phyloP scores from a whole-genome alignment of 1,140 invertebrate genomes.

The Cydia amplana region DNA sequence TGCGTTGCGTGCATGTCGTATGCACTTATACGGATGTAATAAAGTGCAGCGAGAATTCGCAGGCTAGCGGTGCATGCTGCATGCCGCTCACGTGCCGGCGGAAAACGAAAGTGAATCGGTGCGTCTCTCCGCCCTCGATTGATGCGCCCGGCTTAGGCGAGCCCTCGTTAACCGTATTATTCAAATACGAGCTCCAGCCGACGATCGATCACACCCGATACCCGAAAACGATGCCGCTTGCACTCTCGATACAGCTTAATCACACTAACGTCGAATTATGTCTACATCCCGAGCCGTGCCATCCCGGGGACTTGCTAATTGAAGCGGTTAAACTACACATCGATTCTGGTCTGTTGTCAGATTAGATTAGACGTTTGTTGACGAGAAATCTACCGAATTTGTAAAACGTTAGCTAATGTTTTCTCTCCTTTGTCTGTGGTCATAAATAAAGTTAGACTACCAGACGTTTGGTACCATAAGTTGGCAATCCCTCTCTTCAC shows the following conservation, averaged over 20 bases:
- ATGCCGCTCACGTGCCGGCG: conserved; percentile 68
- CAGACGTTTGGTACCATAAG: too few relatives aligned
- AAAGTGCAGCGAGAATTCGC: conserved; percentile 75
- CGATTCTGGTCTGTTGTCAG: not conserved
- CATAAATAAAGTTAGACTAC: too few relatives aligned
- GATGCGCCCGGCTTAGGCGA: conserved; percentile 65
- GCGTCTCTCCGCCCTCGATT: conserved; percentile 71
- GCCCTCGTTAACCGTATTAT: conserved; percentile 72
- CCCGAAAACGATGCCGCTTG: conserved; percentile 57
- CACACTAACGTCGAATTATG: conserved; percentile 33
- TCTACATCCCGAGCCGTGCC: conserved; percentile 22
- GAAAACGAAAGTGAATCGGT: conserved; percentile 76
- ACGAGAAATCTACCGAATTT: not conserved
- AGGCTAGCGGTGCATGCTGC: conserved; percentile 64
- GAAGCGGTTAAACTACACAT: not conserved
- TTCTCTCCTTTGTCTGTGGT: too few relatives aligned
- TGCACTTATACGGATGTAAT: conserved; percentile 73
- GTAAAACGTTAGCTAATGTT: not conserved
- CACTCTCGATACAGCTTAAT: conserved; percentile 66
- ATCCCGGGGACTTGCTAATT: not conserved
- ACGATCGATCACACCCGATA: conserved; percentile 55
- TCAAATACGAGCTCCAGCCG: conserved; percentile 55
- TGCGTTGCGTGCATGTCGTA: conserved; percentile 72
- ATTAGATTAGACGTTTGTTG: not conserved
- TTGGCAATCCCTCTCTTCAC: too few relatives aligned